A percentile compares a stretch with the other conserved stretches of the same genome.
These are phyloP conservation scores for Eleutherodactylus coqui DNA, from an alignment of 2,797 vertebrate genomes.

Conservation along the genomic window DNA sequence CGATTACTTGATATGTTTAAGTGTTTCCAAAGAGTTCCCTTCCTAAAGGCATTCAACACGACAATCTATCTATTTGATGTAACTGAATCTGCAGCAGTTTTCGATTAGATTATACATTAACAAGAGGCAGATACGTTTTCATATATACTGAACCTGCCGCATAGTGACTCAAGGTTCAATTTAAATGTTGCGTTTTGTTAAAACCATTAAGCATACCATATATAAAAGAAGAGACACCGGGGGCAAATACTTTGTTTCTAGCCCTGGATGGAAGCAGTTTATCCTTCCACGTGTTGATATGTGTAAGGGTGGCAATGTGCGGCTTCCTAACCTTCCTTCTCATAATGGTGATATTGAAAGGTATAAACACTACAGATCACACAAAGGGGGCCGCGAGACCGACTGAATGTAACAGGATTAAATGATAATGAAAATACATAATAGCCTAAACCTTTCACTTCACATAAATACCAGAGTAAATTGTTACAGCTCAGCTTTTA, in stretches of 20 bases:
- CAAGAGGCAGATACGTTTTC: no score
- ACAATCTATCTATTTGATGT: no score
- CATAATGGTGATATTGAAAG: conserved; percentile 35
- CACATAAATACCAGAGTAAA: conserved; percentile 32
- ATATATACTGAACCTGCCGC: not conserved
- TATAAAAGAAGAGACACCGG: not conserved
- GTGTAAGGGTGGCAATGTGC: not conserved
- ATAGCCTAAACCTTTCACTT: conserved; percentile 61
- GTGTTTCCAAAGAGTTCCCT: no score
- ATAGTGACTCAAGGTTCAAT: not conserved
- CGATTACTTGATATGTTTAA: no score
- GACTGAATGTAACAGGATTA: conserved; percentile 65
- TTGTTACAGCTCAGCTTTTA: conserved; percentile 64
- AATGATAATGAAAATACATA: conserved; percentile 62
- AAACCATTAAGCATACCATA: no score
- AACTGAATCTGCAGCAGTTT: no score
- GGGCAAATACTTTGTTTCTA: not conserved
- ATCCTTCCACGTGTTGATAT: not conserved
- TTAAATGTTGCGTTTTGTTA: not conserved
- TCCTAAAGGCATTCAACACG: no score
- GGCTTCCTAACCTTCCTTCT: conserved; percentile 26
- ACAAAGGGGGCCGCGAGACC: not conserved
- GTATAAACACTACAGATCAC: conserved; percentile 48
- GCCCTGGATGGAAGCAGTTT: not conserved
- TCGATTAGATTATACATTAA: no score